These are phyloP conservation scores for Takifugu bimaculatus DNA, from an alignment of 2,113 vertebrate species.

Conservation along the genomic window DNA sequence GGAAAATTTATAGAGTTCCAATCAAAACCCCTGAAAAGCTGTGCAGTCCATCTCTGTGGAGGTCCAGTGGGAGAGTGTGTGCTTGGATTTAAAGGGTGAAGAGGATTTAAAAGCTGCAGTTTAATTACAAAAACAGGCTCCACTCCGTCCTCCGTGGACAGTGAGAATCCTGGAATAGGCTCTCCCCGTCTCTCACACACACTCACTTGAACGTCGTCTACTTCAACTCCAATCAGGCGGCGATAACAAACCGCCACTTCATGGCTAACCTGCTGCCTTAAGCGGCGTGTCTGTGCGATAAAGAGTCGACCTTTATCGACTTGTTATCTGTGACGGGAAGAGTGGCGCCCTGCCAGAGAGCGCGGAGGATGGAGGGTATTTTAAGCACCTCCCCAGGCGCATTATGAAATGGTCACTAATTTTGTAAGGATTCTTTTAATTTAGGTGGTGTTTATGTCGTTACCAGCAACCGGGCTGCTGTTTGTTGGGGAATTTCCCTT, in stretches of 20 bases:
- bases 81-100: too few species aligned
- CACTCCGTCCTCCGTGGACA: too few species aligned
- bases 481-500: neutral
- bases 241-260: constrained; percentile 55
- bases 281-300: constrained; percentile 39
- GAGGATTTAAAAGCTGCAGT: too few species aligned
- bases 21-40: too few species aligned
- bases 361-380: neutral
- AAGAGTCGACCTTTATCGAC: constrained; percentile 32
- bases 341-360: constrained; percentile 32
- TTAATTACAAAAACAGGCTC: neutral
- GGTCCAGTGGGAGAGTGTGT: too few species aligned
- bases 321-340: constrained; percentile 52
- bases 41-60: too few species aligned
- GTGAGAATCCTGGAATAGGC: too few species aligned
- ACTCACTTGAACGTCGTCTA: constrained; percentile 8
- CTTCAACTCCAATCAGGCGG: constrained; percentile 36
- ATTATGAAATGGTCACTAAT: neutral
- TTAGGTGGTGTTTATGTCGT: neutral
- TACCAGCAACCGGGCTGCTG: too few species aligned
- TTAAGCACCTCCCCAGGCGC: constrained; percentile 2
- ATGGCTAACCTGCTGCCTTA: constrained; percentile 21
- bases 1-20: too few species aligned
- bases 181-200: too few species aligned
- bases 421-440: neutral